phyloP scores from a whole-genome alignment of 1,140 invertebrate genomes.

The Monochamus saltuarius region DNA sequence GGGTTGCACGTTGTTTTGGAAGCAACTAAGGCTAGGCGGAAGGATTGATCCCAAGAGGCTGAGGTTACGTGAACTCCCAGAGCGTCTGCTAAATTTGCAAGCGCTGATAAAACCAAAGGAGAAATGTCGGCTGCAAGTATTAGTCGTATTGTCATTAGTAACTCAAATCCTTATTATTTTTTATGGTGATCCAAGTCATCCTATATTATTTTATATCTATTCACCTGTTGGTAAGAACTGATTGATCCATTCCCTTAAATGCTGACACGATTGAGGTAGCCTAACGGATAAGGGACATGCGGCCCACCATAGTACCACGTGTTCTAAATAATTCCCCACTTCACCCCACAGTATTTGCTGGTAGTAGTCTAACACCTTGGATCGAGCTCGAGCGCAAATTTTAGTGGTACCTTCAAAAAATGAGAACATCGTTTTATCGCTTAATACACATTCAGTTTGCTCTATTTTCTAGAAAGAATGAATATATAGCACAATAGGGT shows the following conservation, averaged over 20 bases:
- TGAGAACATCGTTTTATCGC: no score
- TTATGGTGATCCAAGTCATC: not conserved
- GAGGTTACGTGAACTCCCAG: constrained; percentile 71
- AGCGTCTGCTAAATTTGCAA: constrained; percentile 72
- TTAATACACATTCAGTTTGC: no score
- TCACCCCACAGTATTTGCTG: constrained; percentile 69
- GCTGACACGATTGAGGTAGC: constrained; percentile 66
- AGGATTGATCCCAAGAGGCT: constrained; percentile 74
- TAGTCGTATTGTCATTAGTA: not conserved
- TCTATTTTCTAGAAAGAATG: no score
- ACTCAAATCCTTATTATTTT: not conserved
- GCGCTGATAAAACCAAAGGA: constrained; percentile 63
- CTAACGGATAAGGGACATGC: constrained; percentile 64
- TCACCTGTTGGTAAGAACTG: constrained; percentile 63
- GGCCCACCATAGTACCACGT: constrained; percentile 80
- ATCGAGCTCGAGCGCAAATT: constrained; percentile 54
- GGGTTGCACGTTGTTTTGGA: constrained; percentile 34
- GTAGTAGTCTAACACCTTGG: constrained; percentile 58
- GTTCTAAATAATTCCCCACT: constrained; percentile 71
- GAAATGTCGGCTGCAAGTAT: constrained; percentile 58
- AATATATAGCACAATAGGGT: no score
- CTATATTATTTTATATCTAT: not conserved
- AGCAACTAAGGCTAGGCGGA: constrained; percentile 58
- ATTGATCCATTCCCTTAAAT: constrained; percentile 65
- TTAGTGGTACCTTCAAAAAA: constrained; percentile 42